These are phyloP conservation scores for Eulacestoma nigropectus DNA, from an alignment of 2,113 vertebrate genomes.

Conservation along the genomic window DNA sequence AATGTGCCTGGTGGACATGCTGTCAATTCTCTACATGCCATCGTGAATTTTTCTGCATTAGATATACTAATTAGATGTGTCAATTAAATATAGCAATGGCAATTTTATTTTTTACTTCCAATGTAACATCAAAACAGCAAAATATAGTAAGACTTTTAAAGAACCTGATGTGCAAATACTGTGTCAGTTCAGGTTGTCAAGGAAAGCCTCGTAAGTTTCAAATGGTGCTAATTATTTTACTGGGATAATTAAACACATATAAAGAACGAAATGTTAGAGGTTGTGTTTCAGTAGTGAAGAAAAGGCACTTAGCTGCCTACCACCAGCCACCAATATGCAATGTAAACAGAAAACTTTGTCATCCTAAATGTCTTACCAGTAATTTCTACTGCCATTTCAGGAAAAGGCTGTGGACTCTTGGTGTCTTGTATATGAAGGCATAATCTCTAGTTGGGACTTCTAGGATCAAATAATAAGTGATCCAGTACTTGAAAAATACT, in stretches of 20 bases:
- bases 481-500: not conserved
- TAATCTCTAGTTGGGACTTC: not conserved
- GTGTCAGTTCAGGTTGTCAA: not conserved
- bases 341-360: not conserved
- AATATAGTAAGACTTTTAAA: not conserved
- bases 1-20: not conserved
- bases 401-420: not conserved
- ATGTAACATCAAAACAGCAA: not conserved
- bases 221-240: not conserved
- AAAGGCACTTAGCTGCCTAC: not conserved
- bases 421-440: not conserved
- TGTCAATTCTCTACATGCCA: not conserved
- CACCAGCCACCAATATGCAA: not conserved
- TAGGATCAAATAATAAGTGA: not conserved
- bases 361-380: not conserved
- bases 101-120: slow-evolving; percentile 12
- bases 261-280: not conserved
- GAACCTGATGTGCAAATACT: not conserved
- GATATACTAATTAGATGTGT: not conserved
- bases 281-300: not conserved
- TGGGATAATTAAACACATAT: not conserved
- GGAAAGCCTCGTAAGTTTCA: not conserved
- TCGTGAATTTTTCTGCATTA: not conserved
- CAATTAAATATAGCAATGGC: slow-evolving; percentile 10
- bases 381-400: not conserved